These are phyloP conservation scores for Charaxes varanes DNA, from an alignment of 1,140 invertebrate genomes.

Conservation along the genomic window DNA sequence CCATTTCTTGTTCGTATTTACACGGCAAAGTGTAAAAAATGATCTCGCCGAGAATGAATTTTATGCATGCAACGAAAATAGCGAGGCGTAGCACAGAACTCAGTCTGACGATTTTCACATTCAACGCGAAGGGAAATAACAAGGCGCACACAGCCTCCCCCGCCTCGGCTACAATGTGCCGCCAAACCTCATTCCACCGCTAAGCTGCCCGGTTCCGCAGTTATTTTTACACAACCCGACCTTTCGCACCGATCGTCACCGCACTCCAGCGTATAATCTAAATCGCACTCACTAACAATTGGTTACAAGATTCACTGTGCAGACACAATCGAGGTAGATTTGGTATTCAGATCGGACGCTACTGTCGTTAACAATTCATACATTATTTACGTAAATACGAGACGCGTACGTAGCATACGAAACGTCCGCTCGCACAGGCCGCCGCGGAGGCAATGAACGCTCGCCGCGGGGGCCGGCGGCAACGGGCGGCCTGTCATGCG, in stretches of 20 bases:
- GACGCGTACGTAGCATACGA: constrained; percentile 32
- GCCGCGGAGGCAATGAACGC: constrained; percentile 68
- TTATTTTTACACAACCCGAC: constrained; percentile 73
- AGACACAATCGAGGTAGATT: constrained; percentile 6
- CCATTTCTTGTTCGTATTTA: too few species aligned
- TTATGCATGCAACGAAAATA: too few species aligned
- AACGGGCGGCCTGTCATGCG: constrained; percentile 47
- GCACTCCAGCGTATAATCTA: constrained; percentile 58
- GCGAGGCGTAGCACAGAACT: constrained; percentile 21
- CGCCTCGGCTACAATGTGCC: constrained; percentile 69
- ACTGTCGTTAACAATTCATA: too few species aligned
- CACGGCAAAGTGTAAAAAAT: too few species aligned
- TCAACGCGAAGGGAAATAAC: constrained; percentile 70
- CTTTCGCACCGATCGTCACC: constrained; percentile 71
- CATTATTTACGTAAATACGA: too few species aligned
- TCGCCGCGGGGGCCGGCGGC: constrained; percentile 38
- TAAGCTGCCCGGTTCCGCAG: constrained; percentile 70
- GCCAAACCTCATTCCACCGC: constrained; percentile 72
- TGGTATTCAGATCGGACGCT: constrained; percentile 9
- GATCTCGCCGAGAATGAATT: too few species aligned
- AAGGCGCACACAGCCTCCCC: constrained; percentile 68
- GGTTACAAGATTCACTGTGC: constrained; percentile 18
- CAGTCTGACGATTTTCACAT: constrained; percentile 63
- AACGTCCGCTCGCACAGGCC: constrained; percentile 44
- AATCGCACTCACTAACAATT: constrained; percentile 48